A percentile compares a stretch with the other conserved stretches of the same genome.
Conservation (phyloP, 2,888 invertebrate genomes). For the Pachycephus smyrnensis region DNA sequence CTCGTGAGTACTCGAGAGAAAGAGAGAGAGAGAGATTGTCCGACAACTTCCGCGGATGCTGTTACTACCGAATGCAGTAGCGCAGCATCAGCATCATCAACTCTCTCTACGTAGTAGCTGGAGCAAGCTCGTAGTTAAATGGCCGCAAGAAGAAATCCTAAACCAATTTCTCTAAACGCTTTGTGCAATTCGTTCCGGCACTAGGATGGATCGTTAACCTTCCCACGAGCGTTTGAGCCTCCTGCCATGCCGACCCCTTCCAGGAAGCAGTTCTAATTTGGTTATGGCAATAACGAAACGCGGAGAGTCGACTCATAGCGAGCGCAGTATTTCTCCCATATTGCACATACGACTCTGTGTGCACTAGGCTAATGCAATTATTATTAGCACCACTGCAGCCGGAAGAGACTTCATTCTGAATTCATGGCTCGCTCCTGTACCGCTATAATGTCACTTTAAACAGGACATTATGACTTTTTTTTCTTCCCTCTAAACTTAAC, state of each 20-base stretch:
- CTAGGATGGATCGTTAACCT: slow-evolving; percentile 40
- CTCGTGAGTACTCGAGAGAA: neutral
- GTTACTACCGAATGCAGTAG: neutral
- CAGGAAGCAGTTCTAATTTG: slow-evolving; percentile 23
- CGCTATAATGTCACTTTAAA: neutral
- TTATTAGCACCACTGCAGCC: neutral
- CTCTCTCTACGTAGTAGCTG: slow-evolving; percentile 1
- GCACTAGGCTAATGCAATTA: neutral
- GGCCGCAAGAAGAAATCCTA: slow-evolving; percentile 28
- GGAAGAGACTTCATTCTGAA: neutral
- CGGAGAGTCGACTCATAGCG: neutral
- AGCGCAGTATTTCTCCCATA: neutral
- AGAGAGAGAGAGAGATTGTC: neutral
- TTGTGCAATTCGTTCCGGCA: slow-evolving; percentile 48
- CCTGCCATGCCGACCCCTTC: slow-evolving; percentile 35
- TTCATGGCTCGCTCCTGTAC: neutral
- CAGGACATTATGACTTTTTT: neutral
- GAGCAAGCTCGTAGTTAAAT: slow-evolving; percentile 1
- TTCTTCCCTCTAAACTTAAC: neutral
- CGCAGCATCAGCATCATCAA: neutral
- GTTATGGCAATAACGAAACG: neutral
- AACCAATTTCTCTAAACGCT: slow-evolving; percentile 52
- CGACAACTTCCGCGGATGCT: neutral
- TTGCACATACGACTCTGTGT: neutral
- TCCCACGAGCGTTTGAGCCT: slow-evolving; percentile 38